phyloP scores from a whole-genome alignment of 2,113 vertebrate species.

The Apus apus region DNA sequence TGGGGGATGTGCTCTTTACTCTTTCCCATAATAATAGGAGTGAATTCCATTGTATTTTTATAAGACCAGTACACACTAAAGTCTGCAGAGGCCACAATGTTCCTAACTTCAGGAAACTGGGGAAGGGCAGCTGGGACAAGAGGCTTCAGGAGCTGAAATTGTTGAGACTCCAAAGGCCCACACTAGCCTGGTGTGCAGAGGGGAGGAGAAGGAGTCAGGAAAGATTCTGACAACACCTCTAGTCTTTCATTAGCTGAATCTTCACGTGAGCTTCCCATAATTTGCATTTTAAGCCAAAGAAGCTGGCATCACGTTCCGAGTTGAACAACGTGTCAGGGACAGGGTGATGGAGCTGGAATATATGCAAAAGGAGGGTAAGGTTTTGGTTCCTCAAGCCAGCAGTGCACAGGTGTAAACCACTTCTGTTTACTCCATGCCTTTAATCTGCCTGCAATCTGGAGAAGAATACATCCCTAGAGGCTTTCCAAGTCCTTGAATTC shows the following conservation, averaged over 20 bases:
- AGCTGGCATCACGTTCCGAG: not conserved
- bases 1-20: not conserved
- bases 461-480: not conserved
- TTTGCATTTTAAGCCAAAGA: not conserved
- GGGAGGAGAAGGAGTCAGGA: not conserved
- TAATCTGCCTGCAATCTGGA: not conserved
- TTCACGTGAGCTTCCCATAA: not conserved
- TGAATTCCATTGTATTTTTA: not conserved
- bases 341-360: not conserved
- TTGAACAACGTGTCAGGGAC: not conserved
- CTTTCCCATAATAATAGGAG: accelerated
- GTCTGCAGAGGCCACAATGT: not conserved
- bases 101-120: not conserved
- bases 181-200: not conserved
- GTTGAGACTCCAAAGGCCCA: not conserved
- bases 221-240: not conserved
- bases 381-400: not conserved
- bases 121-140: not conserved
- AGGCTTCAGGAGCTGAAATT: not conserved
- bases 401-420: not conserved
- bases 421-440: not conserved
- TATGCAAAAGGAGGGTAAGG: not conserved
- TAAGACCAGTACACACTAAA: not conserved
- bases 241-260: not conserved
- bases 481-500: not conserved